A percentile compares a stretch with the other conserved stretches of the same genome.
Conservation (phyloP, 1,140 invertebrate genomes). For the Drosophila prosaltans region DNA sequence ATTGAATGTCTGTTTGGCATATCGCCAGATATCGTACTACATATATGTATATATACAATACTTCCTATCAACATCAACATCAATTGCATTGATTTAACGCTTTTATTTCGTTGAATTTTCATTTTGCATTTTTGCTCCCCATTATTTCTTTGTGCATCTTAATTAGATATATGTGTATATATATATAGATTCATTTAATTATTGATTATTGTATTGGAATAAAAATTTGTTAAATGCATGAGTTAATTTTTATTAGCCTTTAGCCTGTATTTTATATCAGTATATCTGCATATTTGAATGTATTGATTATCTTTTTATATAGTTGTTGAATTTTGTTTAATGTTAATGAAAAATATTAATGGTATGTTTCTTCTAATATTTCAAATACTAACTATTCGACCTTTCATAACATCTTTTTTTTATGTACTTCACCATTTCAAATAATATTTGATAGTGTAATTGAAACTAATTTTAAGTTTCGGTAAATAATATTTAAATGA, state of each 20-base stretch:
- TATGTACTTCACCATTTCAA: too few relatives aligned
- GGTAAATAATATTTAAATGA: too few relatives aligned
- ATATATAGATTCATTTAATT: background rate
- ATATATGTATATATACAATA: background rate
- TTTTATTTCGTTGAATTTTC: conserved; percentile 10
- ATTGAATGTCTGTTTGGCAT: background rate
- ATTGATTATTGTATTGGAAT: background rate
- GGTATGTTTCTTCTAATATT: too few relatives aligned
- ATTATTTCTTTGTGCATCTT: background rate
- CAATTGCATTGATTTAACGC: conserved; percentile 11
- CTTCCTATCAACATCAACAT: background rate
- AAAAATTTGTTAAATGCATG: background rate
- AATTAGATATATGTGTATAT: background rate
- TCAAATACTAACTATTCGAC: too few relatives aligned
- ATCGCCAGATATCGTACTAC: background rate
- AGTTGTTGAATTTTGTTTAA: background rate
- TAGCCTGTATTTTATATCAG: background rate
- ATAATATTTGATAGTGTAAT: too few relatives aligned
- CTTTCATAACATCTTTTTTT: too few relatives aligned
- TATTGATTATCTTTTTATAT: background rate
- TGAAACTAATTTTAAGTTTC: too few relatives aligned
- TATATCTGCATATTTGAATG: background rate
- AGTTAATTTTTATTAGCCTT: background rate
- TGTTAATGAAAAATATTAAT: background rate
- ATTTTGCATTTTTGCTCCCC: background rate